These are phyloP conservation scores for Asarcornis scutulata DNA, from an alignment of 2,113 vertebrate species.

Conservation along the genomic window DNA sequence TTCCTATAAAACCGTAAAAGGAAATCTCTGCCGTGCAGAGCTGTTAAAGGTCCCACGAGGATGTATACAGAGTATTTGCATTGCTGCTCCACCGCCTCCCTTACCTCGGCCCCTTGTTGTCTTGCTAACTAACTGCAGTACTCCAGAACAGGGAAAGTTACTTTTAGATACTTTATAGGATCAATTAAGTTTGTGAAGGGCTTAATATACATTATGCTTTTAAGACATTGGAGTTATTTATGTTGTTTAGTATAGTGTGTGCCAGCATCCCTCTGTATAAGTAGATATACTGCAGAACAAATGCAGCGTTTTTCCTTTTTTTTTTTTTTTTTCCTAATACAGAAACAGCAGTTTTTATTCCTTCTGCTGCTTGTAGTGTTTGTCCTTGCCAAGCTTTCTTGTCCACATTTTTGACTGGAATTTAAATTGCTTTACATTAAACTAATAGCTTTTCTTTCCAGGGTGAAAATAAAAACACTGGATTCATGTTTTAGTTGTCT, in stretches of 20 bases:
- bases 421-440: not conserved
- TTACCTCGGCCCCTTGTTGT: constrained; percentile 1
- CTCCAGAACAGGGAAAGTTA: not conserved
- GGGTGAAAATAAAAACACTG: not conserved
- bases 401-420: not conserved
- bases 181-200: not conserved
- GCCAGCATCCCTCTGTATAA: not conserved
- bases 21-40: not conserved
- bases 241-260: not conserved
- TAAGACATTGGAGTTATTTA: not conserved
- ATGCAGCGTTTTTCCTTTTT: not conserved
- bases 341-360: not conserved
- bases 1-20: constrained; percentile 3
- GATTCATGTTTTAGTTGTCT: not conserved
- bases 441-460: not conserved
- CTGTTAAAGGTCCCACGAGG: not conserved
- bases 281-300: not conserved
- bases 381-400: not conserved
- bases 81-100: not conserved
- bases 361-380: not conserved
- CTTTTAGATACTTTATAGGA: not conserved
- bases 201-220: not conserved
- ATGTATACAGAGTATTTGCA: not conserved
- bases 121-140: not conserved
- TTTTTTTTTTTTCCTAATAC: not conserved